Percentiles rank a stretch among this genome's conserved stretches.
These are phyloP conservation scores for Patiria pectinifera DNA, from an alignment of 53 echinoderm and acorn worm species.

Conservation along the genomic window DNA sequence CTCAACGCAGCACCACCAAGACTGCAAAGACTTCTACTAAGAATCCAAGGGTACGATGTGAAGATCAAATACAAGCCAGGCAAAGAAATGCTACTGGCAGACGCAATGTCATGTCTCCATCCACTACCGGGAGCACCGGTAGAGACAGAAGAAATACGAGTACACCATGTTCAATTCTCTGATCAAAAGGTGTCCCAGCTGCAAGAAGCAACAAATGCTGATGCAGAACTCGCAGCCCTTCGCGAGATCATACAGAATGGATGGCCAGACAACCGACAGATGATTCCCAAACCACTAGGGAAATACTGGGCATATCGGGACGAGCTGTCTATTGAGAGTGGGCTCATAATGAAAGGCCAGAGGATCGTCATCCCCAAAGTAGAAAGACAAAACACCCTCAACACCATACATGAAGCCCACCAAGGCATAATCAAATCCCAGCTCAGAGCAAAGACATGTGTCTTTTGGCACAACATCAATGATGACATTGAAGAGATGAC, in stretches of 20 bases:
- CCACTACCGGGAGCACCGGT: slow-evolving; percentile 41
- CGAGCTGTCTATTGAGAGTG: slow-evolving; percentile 62
- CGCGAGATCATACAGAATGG: slow-evolving; percentile 63
- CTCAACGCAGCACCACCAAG: slow-evolving; percentile 72
- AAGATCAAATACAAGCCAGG: slow-evolving; percentile 75
- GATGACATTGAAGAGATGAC: slow-evolving; percentile 60
- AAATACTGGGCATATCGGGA: slow-evolving; percentile 68
- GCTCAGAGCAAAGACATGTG: slow-evolving; percentile 56
- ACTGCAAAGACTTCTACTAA: slow-evolving; percentile 69
- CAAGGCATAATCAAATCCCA: slow-evolving; percentile 72
- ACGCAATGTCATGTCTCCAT: slow-evolving; percentile 74
- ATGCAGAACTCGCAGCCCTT: slow-evolving; percentile 65
- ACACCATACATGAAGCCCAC: slow-evolving; percentile 67
- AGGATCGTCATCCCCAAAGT: slow-evolving; percentile 60
- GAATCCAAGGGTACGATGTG: slow-evolving; percentile 68
- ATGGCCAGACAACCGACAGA: slow-evolving; percentile 69
- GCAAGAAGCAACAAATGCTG: slow-evolving; percentile 61
- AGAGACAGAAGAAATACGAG: slow-evolving; percentile 34
- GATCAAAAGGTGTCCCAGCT: slow-evolving; percentile 31
- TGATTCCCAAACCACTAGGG: slow-evolving; percentile 57
- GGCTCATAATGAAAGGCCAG: slow-evolving; percentile 57
- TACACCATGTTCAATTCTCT: slow-evolving; percentile 73
- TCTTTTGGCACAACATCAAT: slow-evolving; percentile 77
- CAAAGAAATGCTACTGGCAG: slow-evolving; percentile 69
- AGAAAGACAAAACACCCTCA: slow-evolving; percentile 40